Evolutionary conservation across 2,113 vertebrate species (phyloP), one percentile per base, ranked within the genome.

Genomic region (Neopipo cinnamomea): DNA sequence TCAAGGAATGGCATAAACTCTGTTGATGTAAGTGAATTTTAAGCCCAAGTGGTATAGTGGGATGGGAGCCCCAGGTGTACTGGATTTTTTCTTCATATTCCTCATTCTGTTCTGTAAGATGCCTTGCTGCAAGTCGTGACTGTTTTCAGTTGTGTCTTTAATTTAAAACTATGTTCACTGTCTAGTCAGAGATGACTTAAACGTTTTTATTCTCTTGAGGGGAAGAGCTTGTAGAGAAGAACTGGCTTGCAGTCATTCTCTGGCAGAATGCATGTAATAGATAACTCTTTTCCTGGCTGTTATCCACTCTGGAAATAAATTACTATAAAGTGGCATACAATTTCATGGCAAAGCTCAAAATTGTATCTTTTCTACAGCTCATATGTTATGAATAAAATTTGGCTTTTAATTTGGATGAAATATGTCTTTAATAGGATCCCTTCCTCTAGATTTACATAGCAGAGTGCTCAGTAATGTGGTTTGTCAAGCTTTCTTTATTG

Each of bases 1-100:
- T 99, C 99, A 85, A 99, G 99, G 97, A 98, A 97, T 96, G 99
- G 98, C 93, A 98, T 99, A 89, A 98, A 92, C 96, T 98, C 97
- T 74, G 97, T 97, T 67, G 99, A 99, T 78, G 99, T 99, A 98
- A 99, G 99, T 98, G 4, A 77, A 12, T 49, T 33, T 91, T 83
- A 56, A 91, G 22, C 8, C 6, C 8, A 74, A 67, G 14, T 61
- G 31, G 17, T 71, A 5, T 30, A 46, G 73, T 56, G 63, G 50
- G 20, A 47, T 71, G 33, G 61, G 27, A 88, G 19, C 15, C 13
- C 7, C 5, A 19, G 7, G 17, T 71, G 23, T 66, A 24, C 22
- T 30, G 65, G 41, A 6, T 56, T 35, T 70, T 58, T 87, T 56
- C 12, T 85, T 68, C 14, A 5, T 42, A 12, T 42, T 91, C 19